Base-by-base conservation (phyloP, 1,140 invertebrate genomes). In the Drosophila ficusphila region DNA sequence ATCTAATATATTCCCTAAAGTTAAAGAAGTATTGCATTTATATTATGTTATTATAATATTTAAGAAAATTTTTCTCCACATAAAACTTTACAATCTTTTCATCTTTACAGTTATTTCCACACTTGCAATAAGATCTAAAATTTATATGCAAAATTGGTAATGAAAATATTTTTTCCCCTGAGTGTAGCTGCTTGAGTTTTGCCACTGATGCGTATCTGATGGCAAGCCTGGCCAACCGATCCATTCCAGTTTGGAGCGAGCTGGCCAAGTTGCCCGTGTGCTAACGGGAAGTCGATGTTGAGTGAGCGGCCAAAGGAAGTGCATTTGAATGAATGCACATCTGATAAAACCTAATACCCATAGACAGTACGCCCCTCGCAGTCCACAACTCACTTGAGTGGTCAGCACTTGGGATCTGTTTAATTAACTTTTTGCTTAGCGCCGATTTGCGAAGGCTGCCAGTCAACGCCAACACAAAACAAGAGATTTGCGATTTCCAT, bases 301-400 rank as follows among this genome's bases (percentile, higher is more conserved):
- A 83, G 79, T 79, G 79, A 72, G 56, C 77, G 58, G 41, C 60
- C 65, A 67, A 85, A 79, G 79, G 79, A 85, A 85, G 79, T 85
- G 81, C 81, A 85, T 76, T 76, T 83, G 72, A 85, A 79, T 86
- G 79, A 76, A 70, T 85, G 79, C 79, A 79, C 79, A 85, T 86
- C 81, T 86, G 81, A 85, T 85, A 79, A 79, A 78, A 49, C 62
- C 65, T 79, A 86, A 85, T 85, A 73, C 67, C 76, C 81, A 73
- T 72, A 49, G 79, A 72, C 79, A 76, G 65, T 39, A 62, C 67
- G 51, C 34, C 39, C 21, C 44, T 62, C 29, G 38, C 19, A n/a
- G 14, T 23, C 19, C 16, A 27, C n/a, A 18, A 48, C 62, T 51
- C 62, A 67, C 27, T 67, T 21, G 64, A 67, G 36, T 67, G 64